Base-by-base conservation (phyloP, 1,140 invertebrate species). In the Drosophila mojavensis region DNA sequence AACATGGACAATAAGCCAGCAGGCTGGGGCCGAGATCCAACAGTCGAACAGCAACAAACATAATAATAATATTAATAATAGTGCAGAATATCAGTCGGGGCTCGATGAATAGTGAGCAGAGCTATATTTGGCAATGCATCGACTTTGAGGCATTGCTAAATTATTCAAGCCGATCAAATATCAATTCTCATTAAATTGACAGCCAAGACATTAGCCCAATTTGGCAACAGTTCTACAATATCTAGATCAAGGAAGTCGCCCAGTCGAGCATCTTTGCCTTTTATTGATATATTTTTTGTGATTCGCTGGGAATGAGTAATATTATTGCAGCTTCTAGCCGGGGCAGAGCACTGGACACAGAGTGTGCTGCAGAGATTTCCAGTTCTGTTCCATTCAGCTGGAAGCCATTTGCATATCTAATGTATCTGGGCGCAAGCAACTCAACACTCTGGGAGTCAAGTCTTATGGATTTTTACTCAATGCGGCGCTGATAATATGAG, bases 401-500 rank as follows among this genome's bases (percentile, higher is more conserved):
- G 11, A 24, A 30, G 48, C 55, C 33, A 85, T 86, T 81, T 85
- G 81, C 81, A 85, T 85, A 85, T 85, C 82, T 75, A 86, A 81
- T 63, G 11, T 75, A 78, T 81, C 68, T 81, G 62, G 74, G 69
- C 45, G 73, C 68, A 76, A 26, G 10, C 48, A 9, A n/a, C 39
- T 56, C 28, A n/a, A 33, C 28, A 26, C 15, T 45, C n/a, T 17
- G 17, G n/a, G n/a, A 54, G 53, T 36, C 15, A 36, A 36, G 28
- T 53, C 58, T 30, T 28, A 33, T 61, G 51, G 17, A 20, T 67
- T 17, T 26, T 26, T 26, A 33, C 39, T 55, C 20, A 50, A 64
- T 71, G 62, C 55, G 17, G 36, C 70, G 48, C 79, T 80, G 84
- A 88, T 88, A 83, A 88, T 88, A 88, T 89, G 89, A 80, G 10